Evolutionary conservation across 35 echinoderm and acorn worm genomes (phyloP), one percentile per base, ranked within the genome.

Genomic region (Eucidaris tribuloides): DNA sequence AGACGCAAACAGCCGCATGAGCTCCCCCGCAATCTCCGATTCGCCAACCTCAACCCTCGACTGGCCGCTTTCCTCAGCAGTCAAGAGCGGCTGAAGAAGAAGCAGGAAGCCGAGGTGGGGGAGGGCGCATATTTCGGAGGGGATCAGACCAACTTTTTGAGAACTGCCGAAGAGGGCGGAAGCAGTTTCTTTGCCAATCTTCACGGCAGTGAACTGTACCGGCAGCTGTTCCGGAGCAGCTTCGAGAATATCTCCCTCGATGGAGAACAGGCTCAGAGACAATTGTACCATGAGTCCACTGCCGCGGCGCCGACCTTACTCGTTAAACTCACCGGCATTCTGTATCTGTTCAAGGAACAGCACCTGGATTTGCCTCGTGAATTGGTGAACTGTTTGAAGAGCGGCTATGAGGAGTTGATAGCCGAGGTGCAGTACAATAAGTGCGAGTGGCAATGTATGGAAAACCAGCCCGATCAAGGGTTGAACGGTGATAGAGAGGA

Each of bases 401-500:
- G 87, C 36, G 36, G 71, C 15, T 99, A 83, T 70, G 62, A 72
- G 38, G 86, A 90, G 30, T 49, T 99, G 9, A 87, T 80, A 13
- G 38, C 48, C 18, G 91, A 99, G 30, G 96, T 71, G 28, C 92
- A 92, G 83, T 93, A 87, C 66, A 68, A 74, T 23, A 61, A 46
- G 22, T 68, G 76, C 32, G 91, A 99, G 71, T 99, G 96, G 96
- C 96, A 99, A 39, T 93, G 96, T 77, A 84, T 62, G 19, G 96
- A 97, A 40, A 97, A 97, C 50, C 62, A 61, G 46, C 76, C 83
- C 20, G 45, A 86, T 30, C 79, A 99, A 38, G 81, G 34, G 25
- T 33, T 45, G 13, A 63, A 83, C 15, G 80, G 84, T 3, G 45
- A 91, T 33, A 40, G 45, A 28, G 94, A 89, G 59, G 90, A 19